Evolutionary conservation across 1,140 invertebrate species (phyloP).

Genomic region (Drosophila aff.): DNA sequence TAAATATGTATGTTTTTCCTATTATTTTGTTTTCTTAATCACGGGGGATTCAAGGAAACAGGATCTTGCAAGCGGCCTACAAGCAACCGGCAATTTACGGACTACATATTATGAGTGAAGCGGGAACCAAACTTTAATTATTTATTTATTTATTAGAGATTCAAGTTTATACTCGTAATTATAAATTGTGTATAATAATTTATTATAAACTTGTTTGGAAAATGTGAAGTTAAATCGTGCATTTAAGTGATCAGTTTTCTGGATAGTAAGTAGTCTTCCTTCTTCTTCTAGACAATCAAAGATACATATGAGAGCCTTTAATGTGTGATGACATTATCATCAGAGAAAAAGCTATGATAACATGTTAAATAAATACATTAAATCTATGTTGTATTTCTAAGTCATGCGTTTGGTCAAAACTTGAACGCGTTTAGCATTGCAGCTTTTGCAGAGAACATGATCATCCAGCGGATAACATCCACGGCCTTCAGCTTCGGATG

Average conservation of each 20-base stretch:
- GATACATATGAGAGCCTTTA: neutral
- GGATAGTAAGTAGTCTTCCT: neutral
- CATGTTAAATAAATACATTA: neutral
- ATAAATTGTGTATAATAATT: neutral
- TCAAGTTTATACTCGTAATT: neutral
- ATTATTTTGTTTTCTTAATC: too few relatives aligned
- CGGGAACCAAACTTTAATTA: neutral
- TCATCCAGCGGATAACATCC: conserved; percentile 99
- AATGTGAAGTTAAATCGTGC: neutral
- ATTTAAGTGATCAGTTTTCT: neutral
- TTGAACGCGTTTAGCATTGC: conserved; percentile 97
- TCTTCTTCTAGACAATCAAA: neutral
- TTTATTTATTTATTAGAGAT: neutral
- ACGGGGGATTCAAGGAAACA: too few relatives aligned
- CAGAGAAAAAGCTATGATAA: neutral
- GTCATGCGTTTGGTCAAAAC: conserved; percentile 91
- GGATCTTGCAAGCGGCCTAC: too few relatives aligned
- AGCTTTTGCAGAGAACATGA: conserved; percentile 98
- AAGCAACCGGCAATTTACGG: too few relatives aligned
- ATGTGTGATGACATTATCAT: neutral
- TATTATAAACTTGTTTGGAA: neutral
- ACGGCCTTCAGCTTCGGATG: conserved; percentile 96
- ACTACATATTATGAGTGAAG: neutral
- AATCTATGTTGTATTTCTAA: conserved; percentile 23
- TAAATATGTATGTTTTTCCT: too few relatives aligned